Conservation (phyloP, 2,797 vertebrate species). For the Acipenser oxyrinchus region DNA sequence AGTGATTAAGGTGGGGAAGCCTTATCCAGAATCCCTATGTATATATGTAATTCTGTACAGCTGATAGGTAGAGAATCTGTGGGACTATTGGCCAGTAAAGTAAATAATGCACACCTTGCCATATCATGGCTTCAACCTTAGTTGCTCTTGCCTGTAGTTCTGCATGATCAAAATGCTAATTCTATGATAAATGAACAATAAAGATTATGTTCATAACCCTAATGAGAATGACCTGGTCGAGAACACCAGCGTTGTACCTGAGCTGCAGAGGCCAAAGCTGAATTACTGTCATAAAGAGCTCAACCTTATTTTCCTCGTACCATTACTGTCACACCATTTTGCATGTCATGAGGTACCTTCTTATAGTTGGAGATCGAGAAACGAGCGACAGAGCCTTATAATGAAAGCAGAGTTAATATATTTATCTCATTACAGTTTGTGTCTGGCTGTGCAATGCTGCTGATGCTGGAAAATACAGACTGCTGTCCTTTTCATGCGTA, state of each 20-base stretch:
- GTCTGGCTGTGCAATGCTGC: neutral
- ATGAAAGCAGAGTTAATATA: constrained; percentile 23
- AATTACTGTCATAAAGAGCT: constrained; percentile 31
- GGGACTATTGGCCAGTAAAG: constrained; percentile 95
- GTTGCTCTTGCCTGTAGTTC: constrained; percentile 75
- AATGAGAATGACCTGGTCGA: constrained; percentile 37
- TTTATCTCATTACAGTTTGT: constrained; percentile 36
- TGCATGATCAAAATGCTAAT: constrained; percentile 81
- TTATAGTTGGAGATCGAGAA: constrained; percentile 9
- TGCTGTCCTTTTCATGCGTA: constrained; percentile 13
- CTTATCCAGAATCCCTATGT: constrained; percentile 50
- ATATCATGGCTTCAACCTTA: constrained; percentile 65
- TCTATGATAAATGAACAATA: constrained; percentile 63
- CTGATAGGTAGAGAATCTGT: constrained; percentile 58
- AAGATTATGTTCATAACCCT: constrained; percentile 54
- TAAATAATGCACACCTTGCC: constrained; percentile 72
- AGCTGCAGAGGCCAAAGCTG: constrained; percentile 25
- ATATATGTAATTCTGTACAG: constrained; percentile 80
- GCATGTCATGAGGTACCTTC: constrained; percentile 28
- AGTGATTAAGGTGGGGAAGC: constrained; percentile 51
- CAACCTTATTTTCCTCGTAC: constrained; percentile 18
- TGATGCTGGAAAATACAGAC: neutral
- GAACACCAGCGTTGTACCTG: constrained; percentile 27
- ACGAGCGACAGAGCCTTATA: constrained; percentile 5
- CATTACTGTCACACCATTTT: constrained; percentile 22